Evolutionary conservation across 2,797 vertebrate genomes (phyloP), one percentile per base, ranked within the genome.

Genomic region (Clarias pachynema): DNA sequence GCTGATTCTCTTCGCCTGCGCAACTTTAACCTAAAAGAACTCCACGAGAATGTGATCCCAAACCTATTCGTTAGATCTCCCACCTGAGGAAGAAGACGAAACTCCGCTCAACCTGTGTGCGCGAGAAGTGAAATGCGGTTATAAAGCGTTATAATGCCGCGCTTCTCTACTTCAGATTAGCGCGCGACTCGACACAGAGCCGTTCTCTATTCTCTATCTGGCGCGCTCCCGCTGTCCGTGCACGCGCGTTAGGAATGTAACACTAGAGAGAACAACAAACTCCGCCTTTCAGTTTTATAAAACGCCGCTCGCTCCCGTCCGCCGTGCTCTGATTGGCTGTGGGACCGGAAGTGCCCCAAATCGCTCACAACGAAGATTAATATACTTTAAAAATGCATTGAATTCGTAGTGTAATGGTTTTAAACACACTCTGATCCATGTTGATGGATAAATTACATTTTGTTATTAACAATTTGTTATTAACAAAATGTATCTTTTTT

Each of bases 51-150:
- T 62, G 60, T 34, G 74, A 66, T 74, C 44, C 74, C 8, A 12
- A 65, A 65, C n/a, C 37, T 80, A 22, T 80, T 66, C 8, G 40
- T 22, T 66, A 80, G 5, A 22, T 66, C 62, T 80, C 79, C 79
- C 79, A 66, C 60, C 70, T 69, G 79, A 82, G 90, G 88, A 93
- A 92, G 93, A 94, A 72, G 60, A n/a, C 92, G 92, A 88, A 92
- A 91, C 86, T 90, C 87, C 87, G 86, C 87, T 90, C 87, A 90
- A 90, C 88, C 85, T 86, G 69, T 57, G 87, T 10, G 22, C 85
- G 84, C 89, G 89, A 90, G 90, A 93, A 94, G 87, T 90, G 29
- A 80, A 66, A 80, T 53, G 79, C 16, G 79, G 16, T 80, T 66
- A 66, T 80, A 66, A 80, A 80, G 92, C 92, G 94, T 91, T 92